Percentiles rank a stretch among this genome's conserved stretches.
Conservation (phyloP, 2,888 invertebrate species). For the Cephus spinipes region DNA sequence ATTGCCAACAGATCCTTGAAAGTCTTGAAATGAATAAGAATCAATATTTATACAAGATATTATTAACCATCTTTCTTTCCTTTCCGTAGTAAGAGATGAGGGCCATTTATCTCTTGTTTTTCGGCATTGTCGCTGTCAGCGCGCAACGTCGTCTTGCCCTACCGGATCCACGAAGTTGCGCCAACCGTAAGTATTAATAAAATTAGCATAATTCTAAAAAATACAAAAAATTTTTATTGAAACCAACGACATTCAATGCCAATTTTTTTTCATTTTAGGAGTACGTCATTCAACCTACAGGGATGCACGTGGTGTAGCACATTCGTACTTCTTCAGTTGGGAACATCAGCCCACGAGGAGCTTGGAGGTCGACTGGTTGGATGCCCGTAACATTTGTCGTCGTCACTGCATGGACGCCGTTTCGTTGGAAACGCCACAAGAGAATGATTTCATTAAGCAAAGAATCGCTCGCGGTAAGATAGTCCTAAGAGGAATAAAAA, state of each 20-base stretch:
- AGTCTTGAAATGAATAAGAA: neutral
- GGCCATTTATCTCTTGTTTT: conserved; percentile 70
- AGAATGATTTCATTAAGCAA: conserved; percentile 91
- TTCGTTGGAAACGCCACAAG: conserved; percentile 89
- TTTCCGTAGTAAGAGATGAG: conserved; percentile 38
- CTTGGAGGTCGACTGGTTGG: conserved; percentile 90
- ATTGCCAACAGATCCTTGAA: neutral
- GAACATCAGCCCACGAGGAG: conserved; percentile 85
- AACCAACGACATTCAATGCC: neutral
- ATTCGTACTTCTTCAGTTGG: conserved; percentile 96
- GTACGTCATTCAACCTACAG: conserved; percentile 90
- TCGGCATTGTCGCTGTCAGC: conserved; percentile 75
- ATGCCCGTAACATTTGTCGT: conserved; percentile 90
- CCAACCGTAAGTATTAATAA: conserved; percentile 79
- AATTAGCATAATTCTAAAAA: neutral
- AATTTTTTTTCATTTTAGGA: conserved; percentile 68
- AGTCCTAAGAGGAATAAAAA: conserved; percentile 41
- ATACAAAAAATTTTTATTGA: neutral
- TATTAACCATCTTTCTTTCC: neutral
- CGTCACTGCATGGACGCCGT: conserved; percentile 95
- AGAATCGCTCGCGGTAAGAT: conserved; percentile 83
- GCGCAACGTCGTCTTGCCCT: conserved; percentile 88
- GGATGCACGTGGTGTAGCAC: conserved; percentile 87
- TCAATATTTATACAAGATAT: neutral
- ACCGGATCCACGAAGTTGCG: conserved; percentile 90